Percentiles rank a stretch among this genome's conserved stretches.
These are phyloP conservation scores for Micrastur ruficollis DNA, from an alignment of 2,797 vertebrate genomes.

Conservation along the genomic window DNA sequence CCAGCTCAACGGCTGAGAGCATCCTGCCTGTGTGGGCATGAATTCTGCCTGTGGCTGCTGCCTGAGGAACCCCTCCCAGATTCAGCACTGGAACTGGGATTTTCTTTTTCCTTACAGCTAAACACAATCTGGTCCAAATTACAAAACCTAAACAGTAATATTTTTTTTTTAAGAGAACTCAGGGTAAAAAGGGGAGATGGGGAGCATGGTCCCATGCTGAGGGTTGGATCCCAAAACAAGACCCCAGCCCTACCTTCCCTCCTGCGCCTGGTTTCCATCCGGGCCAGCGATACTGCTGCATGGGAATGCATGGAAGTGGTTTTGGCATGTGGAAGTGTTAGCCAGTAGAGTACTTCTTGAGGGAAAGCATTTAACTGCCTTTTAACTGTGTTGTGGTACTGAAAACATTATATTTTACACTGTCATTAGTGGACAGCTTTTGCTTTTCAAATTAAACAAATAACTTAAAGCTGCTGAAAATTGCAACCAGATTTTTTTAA, in stretches of 20 bases:
- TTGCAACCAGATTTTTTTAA: not conserved
- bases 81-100: not conserved
- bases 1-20: not conserved
- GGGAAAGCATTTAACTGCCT: not conserved
- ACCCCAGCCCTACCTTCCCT: not conserved
- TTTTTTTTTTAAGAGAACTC: not conserved
- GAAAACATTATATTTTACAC: not conserved
- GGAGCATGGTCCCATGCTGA: not conserved
- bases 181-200: not conserved
- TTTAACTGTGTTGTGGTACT: not conserved
- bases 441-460: not conserved
- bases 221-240: not conserved
- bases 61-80: not conserved
- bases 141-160: not conserved
- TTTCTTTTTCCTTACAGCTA: not conserved
- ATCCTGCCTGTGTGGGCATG: not conserved
- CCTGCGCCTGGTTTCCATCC: not conserved
- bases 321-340: not conserved
- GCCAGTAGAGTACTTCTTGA: not conserved
- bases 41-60: not conserved
- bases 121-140: not conserved
- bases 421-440: not conserved
- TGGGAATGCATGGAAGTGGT: not conserved
- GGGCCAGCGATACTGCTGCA: not conserved
- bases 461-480: conserved; percentile 14